Base-by-base conservation (phyloP, 2,797 vertebrate species). In the Leptodactylus fallax region DNA sequence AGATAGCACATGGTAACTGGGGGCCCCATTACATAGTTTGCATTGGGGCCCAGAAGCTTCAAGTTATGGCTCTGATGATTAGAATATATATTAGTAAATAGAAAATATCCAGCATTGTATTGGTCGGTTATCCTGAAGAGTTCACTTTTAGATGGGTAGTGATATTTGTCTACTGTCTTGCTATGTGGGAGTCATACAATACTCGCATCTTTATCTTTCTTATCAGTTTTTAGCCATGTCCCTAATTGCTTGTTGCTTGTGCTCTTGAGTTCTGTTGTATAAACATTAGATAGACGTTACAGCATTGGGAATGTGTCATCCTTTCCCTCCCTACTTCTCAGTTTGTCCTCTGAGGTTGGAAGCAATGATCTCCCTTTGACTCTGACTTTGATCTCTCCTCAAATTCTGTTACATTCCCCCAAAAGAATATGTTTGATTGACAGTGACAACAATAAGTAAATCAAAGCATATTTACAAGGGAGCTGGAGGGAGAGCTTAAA, bases 331-430 rank as follows among this genome's bases (percentile, higher is more conserved):
- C 74, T 91, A 55, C 87, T 91, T 87, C 69, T 85, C 90, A 87
- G 74, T 71, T 79, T 90, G 0, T 90, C 45, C 1, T 87, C 84
- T 87, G 90, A 84, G 87, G 88, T 81, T 82, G 86, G 87, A 90
- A 79, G 87, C 83, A 89, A 81, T 91, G 87, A 87, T 92, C 89
- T 91, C 86, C 86, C 53, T 90, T 87, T 82, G 56, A 63, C 69
- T 90, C 9, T 67, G 19, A 87, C 56, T 90, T 87, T 89, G 77
- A 6, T 25, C 58, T 58, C 78, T 90, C 83, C 88, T 90, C 88
- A 88, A 89, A 90, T 87, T 74, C 63, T 80, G 19, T 89, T 92
- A 86, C 87, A 51, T 87, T 90, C 85, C 90, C 76, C 53, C 49
- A 76, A 76, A 90, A 87, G 74, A 78, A 72, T 90, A 67, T 80